Evolutionary conservation across 2,888 invertebrate species (phyloP), one percentile per base, ranked within the genome.

Genomic region (Papilio demoleus): DNA sequence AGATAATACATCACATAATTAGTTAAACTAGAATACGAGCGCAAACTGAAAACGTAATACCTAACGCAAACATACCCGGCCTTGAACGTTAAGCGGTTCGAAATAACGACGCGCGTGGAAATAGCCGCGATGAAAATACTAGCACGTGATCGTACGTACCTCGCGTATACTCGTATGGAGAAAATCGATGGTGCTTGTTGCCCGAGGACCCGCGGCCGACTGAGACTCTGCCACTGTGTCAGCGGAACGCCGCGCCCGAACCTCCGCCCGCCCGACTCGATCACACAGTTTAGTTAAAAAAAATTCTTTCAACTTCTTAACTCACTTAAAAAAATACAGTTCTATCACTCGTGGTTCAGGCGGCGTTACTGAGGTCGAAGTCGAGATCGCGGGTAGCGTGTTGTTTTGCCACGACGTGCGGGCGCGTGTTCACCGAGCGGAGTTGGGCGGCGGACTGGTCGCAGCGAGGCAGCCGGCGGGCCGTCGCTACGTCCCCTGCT

Each of bases 151-250:
- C 77, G 81, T 87, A 91, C 91, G 85, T 91, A 92, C 92, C 92
- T 92, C 87, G 85, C 83, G 87, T 85, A 86, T 81, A 80, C 85
- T 79, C 82, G 87, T 88, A 84, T 87, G 86, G 81, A 85, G 90
- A 89, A 90, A 90, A 91, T 91, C 92, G 88, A 92, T 92, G 90
- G 84, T 90, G 90, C 87, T 91, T 89, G 89, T 87, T 87, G 91
- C 91, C 90, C 88, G 88, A 87, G 90, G 90, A 87, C 90, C 90
- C 88, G 85, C 85, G 86, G 88, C 88, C 85, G 86, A 93, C 93
- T 94, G 93, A 93, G 93, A 93, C 93, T 94, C 93, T 93, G 93
- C 93, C 93, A 93, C 88, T 90, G 88, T 93, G 93, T 93, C 93
- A 93, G 90, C 87, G 80, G 88, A 85, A 85, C 89, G 91, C 91